Conservation (phyloP, 1,140 invertebrate species). For the Zophobas morio region DNA sequence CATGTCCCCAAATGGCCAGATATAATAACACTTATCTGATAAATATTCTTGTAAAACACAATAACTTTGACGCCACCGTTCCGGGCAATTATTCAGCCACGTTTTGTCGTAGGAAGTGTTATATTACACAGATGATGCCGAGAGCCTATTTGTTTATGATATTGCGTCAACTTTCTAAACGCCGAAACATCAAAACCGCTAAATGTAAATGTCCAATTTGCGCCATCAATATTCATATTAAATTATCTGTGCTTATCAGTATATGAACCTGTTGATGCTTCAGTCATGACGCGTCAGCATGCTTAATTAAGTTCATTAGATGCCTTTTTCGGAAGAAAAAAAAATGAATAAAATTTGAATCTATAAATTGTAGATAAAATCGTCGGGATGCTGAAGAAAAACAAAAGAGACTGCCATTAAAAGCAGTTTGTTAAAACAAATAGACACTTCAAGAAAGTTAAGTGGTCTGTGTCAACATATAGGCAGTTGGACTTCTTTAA, state of each 20-base stretch:
- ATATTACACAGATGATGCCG: slow-evolving; percentile 54
- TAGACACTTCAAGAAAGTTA: slow-evolving; percentile 33
- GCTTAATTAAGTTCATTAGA: slow-evolving; percentile 25
- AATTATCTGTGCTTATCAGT: slow-evolving; percentile 13
- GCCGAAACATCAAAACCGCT: slow-evolving; percentile 46
- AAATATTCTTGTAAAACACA: slow-evolving; percentile 8
- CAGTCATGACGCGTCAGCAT: slow-evolving; percentile 13
- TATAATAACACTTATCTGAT: slow-evolving; percentile 20
- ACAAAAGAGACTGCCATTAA: slow-evolving; percentile 5
- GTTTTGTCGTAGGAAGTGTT: slow-evolving; percentile 58
- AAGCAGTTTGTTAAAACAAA: slow-evolving; percentile 43
- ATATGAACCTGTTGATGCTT: slow-evolving; percentile 6
- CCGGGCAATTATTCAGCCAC: slow-evolving; percentile 50
- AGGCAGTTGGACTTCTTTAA: slow-evolving; percentile 12
- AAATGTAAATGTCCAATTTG: slow-evolving; percentile 55
- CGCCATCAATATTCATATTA: slow-evolving; percentile 52
- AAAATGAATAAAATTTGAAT: slow-evolving; percentile 34
- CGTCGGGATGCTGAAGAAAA: neutral
- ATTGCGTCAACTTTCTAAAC: slow-evolving; percentile 59
- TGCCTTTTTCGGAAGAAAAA: neutral
- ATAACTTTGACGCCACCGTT: slow-evolving; percentile 55
- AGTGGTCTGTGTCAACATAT: slow-evolving; percentile 43
- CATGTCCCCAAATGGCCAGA: no score
- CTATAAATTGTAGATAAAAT: slow-evolving; percentile 11
- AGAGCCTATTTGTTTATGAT: slow-evolving; percentile 55